Evolutionary conservation across 2,888 invertebrate genomes (phyloP).

Genomic region (Siphlonurus alternatus): DNA sequence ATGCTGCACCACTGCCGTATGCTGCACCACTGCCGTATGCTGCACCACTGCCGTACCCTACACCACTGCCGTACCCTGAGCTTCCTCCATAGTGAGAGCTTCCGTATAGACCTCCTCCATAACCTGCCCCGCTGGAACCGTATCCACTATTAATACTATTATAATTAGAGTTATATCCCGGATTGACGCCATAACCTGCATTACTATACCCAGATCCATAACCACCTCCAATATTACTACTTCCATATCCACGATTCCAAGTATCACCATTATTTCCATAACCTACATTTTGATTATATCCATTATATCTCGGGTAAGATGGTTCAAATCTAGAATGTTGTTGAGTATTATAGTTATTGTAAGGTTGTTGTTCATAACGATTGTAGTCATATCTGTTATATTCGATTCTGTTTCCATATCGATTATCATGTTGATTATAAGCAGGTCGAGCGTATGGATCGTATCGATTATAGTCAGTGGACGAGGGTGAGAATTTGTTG

Average conservation of each 20-base stretch:
- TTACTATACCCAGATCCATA: background rate
- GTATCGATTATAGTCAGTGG: too few species aligned
- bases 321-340: background rate
- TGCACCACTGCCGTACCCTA: background rate
- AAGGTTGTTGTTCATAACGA: background rate
- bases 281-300: background rate
- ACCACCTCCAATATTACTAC: background rate
- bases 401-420: background rate
- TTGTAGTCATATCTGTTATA: background rate
- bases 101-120: background rate
- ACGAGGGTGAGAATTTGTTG: too few species aligned
- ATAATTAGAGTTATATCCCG: background rate
- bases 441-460: background rate
- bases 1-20: background rate
- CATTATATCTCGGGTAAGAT: background rate
- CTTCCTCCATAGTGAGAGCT: background rate
- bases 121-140: background rate
- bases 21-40: background rate
- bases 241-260: background rate
- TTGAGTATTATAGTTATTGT: background rate
- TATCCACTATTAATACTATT: background rate
- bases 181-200: background rate
- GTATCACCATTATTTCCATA: background rate
- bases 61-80: slow-evolving; percentile 1
- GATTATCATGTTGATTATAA: background rate